phyloP scores from a whole-genome alignment of 1,140 invertebrate species.

The Trichonephila clavipes region DNA sequence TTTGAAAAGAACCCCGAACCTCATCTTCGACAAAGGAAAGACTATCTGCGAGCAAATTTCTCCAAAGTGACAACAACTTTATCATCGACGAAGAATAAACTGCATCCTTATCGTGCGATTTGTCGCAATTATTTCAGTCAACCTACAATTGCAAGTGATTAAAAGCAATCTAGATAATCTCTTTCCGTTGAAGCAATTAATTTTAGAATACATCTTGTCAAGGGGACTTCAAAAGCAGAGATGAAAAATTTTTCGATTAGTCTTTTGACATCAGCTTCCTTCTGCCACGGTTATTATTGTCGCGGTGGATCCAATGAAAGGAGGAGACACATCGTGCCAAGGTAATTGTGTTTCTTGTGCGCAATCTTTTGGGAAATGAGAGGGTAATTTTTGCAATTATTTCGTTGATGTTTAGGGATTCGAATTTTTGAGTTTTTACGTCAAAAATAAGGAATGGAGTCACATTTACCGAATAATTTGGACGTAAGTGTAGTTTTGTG shows the following conservation, averaged over 20 bases:
- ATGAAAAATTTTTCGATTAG: constrained; percentile 1
- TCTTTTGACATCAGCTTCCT: not conserved
- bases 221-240: not conserved
- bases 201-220: not conserved
- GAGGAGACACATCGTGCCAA: too few relatives aligned
- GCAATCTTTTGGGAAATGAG: too few relatives aligned
- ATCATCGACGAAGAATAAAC: not conserved
- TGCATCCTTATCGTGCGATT: not conserved
- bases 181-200: not conserved
- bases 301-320: too few relatives aligned
- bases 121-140: constrained; percentile 4
- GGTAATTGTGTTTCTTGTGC: too few relatives aligned
- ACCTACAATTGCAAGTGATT: not conserved
- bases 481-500: too few relatives aligned
- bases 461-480: too few relatives aligned
- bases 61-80: not conserved
- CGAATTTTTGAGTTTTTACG: too few relatives aligned
- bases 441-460: too few relatives aligned
- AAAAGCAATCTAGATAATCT: not conserved
- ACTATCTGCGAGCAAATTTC: not conserved
- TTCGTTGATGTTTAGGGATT: too few relatives aligned
- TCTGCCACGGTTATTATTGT: too few relatives aligned
- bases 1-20: not conserved
- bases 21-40: not conserved
- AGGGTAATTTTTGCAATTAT: too few relatives aligned